Conservation (phyloP, 1,140 invertebrate genomes). For the Ceratina japonica region DNA sequence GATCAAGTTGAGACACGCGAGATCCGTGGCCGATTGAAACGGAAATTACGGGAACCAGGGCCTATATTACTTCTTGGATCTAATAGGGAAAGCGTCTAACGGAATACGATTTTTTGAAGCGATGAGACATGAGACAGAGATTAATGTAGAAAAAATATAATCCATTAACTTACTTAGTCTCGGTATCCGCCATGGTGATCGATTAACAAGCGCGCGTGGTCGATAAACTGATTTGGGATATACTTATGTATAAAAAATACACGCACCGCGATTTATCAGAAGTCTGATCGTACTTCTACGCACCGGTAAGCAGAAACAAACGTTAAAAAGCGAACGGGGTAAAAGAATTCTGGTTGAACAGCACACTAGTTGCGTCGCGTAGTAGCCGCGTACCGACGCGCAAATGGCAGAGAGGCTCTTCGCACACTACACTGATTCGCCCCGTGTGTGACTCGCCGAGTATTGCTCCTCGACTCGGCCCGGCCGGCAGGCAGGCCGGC, state of each 20-base stretch:
- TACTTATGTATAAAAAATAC: constrained; percentile 37
- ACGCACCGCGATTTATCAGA: neutral
- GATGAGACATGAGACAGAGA: neutral
- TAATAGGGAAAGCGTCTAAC: too few species aligned
- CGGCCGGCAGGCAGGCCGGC: constrained; percentile 73
- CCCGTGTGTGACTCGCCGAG: constrained; percentile 58
- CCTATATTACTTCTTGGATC: too few species aligned
- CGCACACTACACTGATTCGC: constrained; percentile 68
- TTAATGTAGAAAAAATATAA: constrained; percentile 41
- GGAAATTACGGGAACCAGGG: too few species aligned
- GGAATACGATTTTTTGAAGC: too few species aligned
- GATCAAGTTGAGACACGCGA: neutral
- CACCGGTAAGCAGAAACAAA: constrained; percentile 60
- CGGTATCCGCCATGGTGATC: constrained; percentile 75
- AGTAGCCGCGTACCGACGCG: constrained; percentile 72
- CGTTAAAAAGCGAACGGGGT: too few species aligned
- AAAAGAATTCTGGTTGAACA: constrained; percentile 55
- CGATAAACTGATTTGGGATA: constrained; percentile 9
- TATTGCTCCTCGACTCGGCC: constrained; percentile 60
- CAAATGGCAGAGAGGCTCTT: constrained; percentile 75
- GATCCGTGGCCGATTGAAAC: too few species aligned
- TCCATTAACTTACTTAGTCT: constrained; percentile 72
- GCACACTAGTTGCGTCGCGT: constrained; percentile 65
- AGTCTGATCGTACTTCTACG: constrained; percentile 54
- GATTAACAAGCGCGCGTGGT: constrained; percentile 42